A percentile compares a stretch with the other conserved stretches of the same genome.
Evolutionary conservation across 2,888 invertebrate genomes (phyloP).

Genomic region (Parnassius orleans): DNA sequence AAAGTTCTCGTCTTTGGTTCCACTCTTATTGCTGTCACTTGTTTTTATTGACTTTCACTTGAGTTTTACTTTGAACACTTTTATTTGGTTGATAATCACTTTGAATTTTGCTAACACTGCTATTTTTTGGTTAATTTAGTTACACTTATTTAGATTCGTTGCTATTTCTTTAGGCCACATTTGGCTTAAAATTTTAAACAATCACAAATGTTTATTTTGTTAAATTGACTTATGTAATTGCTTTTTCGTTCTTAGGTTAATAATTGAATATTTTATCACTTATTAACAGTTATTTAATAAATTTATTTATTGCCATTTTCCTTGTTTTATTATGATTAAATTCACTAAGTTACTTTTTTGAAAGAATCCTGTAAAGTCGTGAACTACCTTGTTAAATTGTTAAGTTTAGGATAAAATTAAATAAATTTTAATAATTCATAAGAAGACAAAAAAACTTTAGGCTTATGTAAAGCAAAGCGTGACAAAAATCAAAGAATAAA

Average conservation of each 20-base stretch:
- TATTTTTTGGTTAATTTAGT: constrained; percentile 23
- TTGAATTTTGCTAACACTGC: constrained; percentile 10
- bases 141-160: constrained; percentile 36
- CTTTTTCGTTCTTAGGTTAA: constrained; percentile 32
- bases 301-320: constrained; percentile 53
- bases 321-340: constrained; percentile 38
- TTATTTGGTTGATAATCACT: constrained; percentile 1
- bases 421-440: too few species aligned
- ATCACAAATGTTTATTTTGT: constrained; percentile 50
- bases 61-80: constrained; percentile 31
- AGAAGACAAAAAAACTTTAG: too few species aligned
- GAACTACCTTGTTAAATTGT: constrained; percentile 3
- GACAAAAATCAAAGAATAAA: too few species aligned
- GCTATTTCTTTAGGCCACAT: constrained; percentile 29
- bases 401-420: constrained; percentile 1
- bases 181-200: constrained; percentile 30
- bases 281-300: constrained; percentile 10
- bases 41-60: constrained; percentile 13
- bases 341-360: not conserved
- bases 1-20: constrained; percentile 37
- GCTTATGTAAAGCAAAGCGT: too few species aligned
- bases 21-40: constrained; percentile 39
- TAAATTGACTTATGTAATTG: constrained; percentile 58
- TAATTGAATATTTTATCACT: constrained; percentile 27
- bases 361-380: too few species aligned